Evolutionary conservation across 2,797 vertebrate species (phyloP).

Genomic region (Sardinella longiceps): DNA sequence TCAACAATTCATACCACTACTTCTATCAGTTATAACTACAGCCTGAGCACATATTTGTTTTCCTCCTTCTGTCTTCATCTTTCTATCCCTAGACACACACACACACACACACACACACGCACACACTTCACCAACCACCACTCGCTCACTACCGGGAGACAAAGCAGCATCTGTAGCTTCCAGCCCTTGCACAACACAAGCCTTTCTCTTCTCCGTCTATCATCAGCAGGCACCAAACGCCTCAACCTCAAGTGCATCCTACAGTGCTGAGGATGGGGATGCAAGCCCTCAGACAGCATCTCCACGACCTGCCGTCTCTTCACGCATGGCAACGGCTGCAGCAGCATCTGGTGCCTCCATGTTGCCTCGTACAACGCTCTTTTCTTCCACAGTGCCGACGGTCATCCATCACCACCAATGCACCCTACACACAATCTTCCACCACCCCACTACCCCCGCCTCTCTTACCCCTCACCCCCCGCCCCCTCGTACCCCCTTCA

Average conservation of each 20-base stretch:
- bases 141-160: neutral
- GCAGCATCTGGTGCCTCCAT: constrained; percentile 1
- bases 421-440: constrained; percentile 2
- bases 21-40: neutral
- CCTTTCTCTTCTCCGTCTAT: neutral
- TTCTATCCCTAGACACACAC: neutral
- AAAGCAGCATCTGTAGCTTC: neutral
- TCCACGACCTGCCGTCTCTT: neutral
- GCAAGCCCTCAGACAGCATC: neutral
- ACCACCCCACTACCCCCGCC: neutral
- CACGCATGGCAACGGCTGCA: neutral
- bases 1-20: neutral
- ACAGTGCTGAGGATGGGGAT: neutral
- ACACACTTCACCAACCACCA: neutral
- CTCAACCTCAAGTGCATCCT: neutral
- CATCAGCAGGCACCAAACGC: neutral
- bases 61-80: neutral
- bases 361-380: neutral
- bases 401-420: constrained; percentile 49
- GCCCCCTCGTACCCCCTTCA: too few relatives aligned
- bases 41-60: neutral
- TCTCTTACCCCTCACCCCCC: constrained; percentile 22
- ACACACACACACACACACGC: neutral
- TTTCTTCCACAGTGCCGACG: constrained; percentile 39
- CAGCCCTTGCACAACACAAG: neutral